Conservation (phyloP, 2,113 vertebrate genomes). For the Poeciliopsis prolifica region DNA sequence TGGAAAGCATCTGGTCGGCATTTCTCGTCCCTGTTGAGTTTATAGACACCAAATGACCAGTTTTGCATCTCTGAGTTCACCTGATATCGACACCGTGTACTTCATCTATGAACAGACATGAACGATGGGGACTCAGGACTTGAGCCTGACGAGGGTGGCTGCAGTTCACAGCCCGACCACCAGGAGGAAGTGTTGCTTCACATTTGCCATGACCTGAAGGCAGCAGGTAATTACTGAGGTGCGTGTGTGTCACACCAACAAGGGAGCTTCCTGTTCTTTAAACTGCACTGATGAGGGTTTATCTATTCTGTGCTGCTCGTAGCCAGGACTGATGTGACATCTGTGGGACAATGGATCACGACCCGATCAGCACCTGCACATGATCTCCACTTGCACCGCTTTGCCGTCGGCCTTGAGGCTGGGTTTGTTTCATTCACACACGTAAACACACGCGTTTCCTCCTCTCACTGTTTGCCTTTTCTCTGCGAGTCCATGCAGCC, state of each 20-base stretch:
- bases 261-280: constrained; percentile 41
- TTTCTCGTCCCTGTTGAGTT: neutral
- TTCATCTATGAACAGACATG: neutral
- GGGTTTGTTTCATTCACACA: constrained; percentile 27
- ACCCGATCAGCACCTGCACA: constrained; percentile 33
- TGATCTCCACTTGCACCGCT: constrained; percentile 36
- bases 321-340: constrained; percentile 39
- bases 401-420: constrained; percentile 21
- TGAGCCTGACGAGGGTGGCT: constrained; percentile 5
- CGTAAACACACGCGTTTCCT: constrained; percentile 6
- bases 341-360: constrained; percentile 30
- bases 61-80: neutral
- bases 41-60: neutral
- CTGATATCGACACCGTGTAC: neutral
- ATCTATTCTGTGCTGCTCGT: constrained; percentile 39
- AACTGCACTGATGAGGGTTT: constrained; percentile 47
- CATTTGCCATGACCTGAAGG: constrained; percentile 3
- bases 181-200: constrained; percentile 75
- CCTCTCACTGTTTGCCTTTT: constrained; percentile 17
- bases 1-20: too few relatives aligned
- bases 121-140: neutral
- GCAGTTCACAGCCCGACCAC: constrained; percentile 64
- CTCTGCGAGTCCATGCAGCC: constrained; percentile 20
- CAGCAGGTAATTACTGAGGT: constrained; percentile 49
- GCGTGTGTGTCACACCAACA: constrained; percentile 21